Evolutionary conservation across 2,113 vertebrate species (phyloP).

Genomic region (Morone saxatilis): DNA sequence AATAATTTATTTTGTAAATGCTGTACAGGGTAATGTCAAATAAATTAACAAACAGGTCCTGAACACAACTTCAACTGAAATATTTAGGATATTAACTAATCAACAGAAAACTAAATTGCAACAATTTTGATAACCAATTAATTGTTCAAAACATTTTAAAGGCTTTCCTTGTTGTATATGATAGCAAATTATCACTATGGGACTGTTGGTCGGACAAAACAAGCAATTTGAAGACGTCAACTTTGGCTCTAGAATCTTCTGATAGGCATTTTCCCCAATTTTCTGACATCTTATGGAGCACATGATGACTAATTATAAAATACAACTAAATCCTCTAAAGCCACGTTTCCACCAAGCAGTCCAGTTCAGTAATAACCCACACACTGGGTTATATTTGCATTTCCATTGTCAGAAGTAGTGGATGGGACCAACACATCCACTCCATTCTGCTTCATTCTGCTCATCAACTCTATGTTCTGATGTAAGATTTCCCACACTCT

Average conservation of each 20-base stretch:
- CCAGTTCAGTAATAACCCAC: too few species aligned
- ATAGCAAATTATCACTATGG: not conserved
- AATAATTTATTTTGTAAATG: not conserved
- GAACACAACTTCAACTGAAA: not conserved
- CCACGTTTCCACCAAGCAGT: too few species aligned
- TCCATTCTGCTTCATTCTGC: too few species aligned
- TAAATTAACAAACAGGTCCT: not conserved
- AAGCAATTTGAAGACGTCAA: not conserved
- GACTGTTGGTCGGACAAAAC: not conserved
- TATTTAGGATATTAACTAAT: not conserved
- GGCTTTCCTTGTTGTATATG: not conserved
- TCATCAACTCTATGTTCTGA: too few species aligned
- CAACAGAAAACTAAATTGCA: not conserved
- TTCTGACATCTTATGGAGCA: not conserved
- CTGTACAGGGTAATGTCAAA: not conserved
- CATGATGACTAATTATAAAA: not conserved
- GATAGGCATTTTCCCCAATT: not conserved
- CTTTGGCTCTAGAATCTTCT: not conserved
- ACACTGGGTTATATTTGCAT: too few species aligned
- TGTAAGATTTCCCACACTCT: too few species aligned
- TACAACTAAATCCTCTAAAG: not conserved
- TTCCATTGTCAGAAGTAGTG: too few species aligned
- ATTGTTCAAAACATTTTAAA: too few species aligned
- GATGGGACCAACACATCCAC: too few species aligned
- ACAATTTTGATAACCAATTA: not conserved